Base-by-base conservation (phyloP, 2,888 invertebrate genomes). In the Tenthredo scrophulariae region DNA sequence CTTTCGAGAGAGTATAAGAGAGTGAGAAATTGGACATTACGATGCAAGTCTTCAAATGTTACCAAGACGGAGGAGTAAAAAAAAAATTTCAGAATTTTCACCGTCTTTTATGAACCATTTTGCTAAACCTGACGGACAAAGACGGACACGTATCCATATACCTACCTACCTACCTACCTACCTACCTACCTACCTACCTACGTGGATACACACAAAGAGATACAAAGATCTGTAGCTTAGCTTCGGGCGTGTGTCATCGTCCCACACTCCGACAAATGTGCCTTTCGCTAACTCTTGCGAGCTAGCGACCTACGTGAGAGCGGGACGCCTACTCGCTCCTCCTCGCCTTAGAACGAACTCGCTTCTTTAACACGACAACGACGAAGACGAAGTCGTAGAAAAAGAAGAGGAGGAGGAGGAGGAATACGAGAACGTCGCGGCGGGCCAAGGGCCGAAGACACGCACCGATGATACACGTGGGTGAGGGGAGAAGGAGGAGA, bases 401-500 rank as follows among this genome's bases (percentile, higher is more conserved):
- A 10, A 62, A 22, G 62, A 82, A 80, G 86, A 84, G 65, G 84
- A 80, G 84, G 77, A 84, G 54, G 65, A 84, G 72, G 33, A 37
- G 37, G 67, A 75, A 22, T 54, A 75, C 74, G 80, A 84, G 26
- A 72, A 70, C 75, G 85, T 82, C 79, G 46, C 77, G 82, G 62
- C 79, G 50, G 85, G 74, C 80, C 62, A 46, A 54, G 70, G 75
- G 65, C 82, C 65, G 29, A 79, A 70, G 84, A 67, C 80, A 80
- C 65, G 33, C 74, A 75, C 72, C 85, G 86, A 87, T 87, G 87
- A 86, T 83, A 85, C 62, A 84, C 84, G 84, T 84, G 67, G 83
- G 84, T 77, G 67, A 82, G 67, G 85, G n/a, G 62, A 79, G 84
- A 84, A 84, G 72, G 84, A 84, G 85, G 18, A 80, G 50, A 77